Percentiles rank a stretch among this genome's conserved stretches.
These are phyloP conservation scores for Mormyrops attenuatus DNA, from an alignment of 2,797 vertebrate species.

Conservation along the genomic window DNA sequence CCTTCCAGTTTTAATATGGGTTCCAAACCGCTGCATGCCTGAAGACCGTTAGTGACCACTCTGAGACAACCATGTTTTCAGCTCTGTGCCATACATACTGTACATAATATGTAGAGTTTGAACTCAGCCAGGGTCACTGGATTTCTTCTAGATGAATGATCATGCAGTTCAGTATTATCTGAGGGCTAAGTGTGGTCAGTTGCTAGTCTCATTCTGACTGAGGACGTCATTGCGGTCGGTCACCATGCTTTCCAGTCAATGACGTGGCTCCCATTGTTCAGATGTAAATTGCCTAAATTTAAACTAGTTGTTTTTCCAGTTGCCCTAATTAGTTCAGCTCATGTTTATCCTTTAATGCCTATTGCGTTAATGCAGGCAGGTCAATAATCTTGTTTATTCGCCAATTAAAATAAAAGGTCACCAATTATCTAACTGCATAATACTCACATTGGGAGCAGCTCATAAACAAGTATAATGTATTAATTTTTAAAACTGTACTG, in stretches of 20 bases:
- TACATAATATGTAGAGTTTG: background rate
- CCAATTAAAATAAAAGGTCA: constrained; percentile 23
- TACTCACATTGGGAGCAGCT: background rate
- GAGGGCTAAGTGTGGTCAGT: background rate
- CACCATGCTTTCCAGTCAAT: background rate
- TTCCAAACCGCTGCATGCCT: background rate
- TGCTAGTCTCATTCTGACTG: background rate
- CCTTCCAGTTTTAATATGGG: background rate
- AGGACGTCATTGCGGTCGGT: background rate
- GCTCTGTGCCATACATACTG: background rate
- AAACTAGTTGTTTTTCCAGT: constrained; percentile 15
- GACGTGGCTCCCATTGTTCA: constrained; percentile 25
- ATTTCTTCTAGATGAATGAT: background rate
- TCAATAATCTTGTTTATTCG: constrained; percentile 22
- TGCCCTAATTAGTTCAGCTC: constrained; percentile 23
- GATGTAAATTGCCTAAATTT: constrained; percentile 23
- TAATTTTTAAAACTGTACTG: background rate
- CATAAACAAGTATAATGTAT: background rate
- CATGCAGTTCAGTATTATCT: background rate
- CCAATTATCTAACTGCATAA: constrained; percentile 16
- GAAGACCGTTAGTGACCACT: background rate
- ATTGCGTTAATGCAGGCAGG: constrained; percentile 9
- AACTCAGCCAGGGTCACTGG: background rate
- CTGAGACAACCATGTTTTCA: background rate
- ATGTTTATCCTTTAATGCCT: constrained; percentile 23